Evolutionary conservation across 2,888 invertebrate species (phyloP).

Genomic region (Polyploca ridens): DNA sequence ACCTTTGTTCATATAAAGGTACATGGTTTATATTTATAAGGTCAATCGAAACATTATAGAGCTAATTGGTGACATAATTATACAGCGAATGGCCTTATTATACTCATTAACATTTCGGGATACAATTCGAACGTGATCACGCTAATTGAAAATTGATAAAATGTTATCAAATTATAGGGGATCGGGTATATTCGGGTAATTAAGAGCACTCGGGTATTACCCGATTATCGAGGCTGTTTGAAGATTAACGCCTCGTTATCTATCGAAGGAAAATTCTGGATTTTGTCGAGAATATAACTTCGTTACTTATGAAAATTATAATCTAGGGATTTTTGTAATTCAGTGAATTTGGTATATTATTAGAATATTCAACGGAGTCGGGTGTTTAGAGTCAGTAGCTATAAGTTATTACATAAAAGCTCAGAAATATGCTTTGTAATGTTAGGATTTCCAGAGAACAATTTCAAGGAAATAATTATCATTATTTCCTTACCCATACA

Average conservation of each 20-base stretch:
- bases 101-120: background rate
- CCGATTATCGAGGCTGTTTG: conserved; percentile 2
- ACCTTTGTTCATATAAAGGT: too few species aligned
- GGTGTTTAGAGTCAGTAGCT: too few species aligned
- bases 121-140: background rate
- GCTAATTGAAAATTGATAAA: conserved; percentile 3
- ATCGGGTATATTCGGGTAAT: background rate
- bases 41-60: background rate
- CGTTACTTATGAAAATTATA: background rate
- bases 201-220: background rate
- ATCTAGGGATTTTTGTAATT: background rate
- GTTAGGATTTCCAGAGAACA: too few species aligned
- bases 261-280: background rate
- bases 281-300: background rate
- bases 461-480: too few species aligned
- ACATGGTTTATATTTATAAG: too few species aligned
- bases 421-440: too few species aligned
- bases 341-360: too few species aligned
- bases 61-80: background rate
- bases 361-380: too few species aligned
- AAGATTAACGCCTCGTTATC: conserved; percentile 1
- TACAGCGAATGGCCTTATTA: background rate
- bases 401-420: too few species aligned
- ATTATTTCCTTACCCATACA: too few species aligned
- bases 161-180: background rate